Evolutionary conservation across 2,888 invertebrate genomes (phyloP).

Genomic region (Habrosyne pyritoides): DNA sequence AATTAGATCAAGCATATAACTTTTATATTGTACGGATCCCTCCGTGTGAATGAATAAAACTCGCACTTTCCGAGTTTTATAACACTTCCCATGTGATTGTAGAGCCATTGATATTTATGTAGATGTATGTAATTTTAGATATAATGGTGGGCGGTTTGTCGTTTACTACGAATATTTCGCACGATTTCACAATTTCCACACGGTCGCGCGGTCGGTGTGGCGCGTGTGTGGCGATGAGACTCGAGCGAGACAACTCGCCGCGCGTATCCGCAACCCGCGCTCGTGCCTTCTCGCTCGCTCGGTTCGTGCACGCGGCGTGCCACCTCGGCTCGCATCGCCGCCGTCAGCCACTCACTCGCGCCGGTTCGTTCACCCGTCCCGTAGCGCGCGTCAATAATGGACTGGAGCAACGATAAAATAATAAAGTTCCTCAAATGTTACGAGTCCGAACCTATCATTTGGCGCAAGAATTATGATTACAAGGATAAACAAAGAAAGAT

Average conservation of each 20-base stretch:
- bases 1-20: no score
- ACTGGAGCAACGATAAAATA: neutral
- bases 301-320: neutral
- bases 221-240: no score
- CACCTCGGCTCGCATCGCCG: neutral
- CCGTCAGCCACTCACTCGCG: neutral
- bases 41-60: no score
- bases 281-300: neutral
- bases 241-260: neutral
- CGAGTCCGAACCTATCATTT: conserved; percentile 4
- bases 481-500: neutral
- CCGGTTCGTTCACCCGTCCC: neutral
- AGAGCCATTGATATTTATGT: no score
- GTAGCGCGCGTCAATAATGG: neutral
- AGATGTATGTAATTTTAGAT: no score
- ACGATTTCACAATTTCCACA: no score
- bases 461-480: neutral
- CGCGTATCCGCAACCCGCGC: neutral
- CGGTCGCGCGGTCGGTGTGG: no score
- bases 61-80: no score
- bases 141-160: no score
- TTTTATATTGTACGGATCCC: no score
- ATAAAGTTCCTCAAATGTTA: conserved; percentile 2
- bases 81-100: no score
- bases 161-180: no score